These are phyloP conservation scores for Chloromyia formosa DNA, from an alignment of 2,888 invertebrate genomes.

Conservation along the genomic window DNA sequence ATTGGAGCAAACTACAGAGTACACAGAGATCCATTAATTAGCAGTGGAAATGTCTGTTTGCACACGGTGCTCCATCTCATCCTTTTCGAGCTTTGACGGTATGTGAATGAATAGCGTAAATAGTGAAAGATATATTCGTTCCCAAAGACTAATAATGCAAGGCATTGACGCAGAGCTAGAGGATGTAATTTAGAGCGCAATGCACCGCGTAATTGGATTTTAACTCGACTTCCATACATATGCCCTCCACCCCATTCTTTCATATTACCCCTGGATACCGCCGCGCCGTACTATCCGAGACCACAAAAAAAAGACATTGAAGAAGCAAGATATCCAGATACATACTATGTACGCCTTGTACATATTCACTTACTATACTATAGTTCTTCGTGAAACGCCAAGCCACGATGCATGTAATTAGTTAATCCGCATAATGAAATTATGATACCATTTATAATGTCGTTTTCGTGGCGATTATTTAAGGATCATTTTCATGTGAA, in stretches of 20 bases:
- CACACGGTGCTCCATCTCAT: background rate
- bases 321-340: background rate
- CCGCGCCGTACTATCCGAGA: background rate
- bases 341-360: background rate
- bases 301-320: background rate
- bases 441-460: slow-evolving; percentile 32
- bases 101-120: slow-evolving; percentile 10
- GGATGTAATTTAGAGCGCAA: slow-evolving; percentile 41
- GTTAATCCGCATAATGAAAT: slow-evolving; percentile 40
- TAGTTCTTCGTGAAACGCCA: background rate
- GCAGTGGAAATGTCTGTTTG: no score
- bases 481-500: background rate
- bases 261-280: no score
- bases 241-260: no score
- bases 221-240: slow-evolving; percentile 22
- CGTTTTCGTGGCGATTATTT: slow-evolving; percentile 29
- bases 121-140: background rate
- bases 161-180: background rate
- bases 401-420: slow-evolving; percentile 32
- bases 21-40: no score
- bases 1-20: no score
- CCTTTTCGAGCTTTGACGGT: slow-evolving; percentile 23
- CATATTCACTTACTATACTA: background rate
- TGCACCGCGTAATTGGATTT: slow-evolving; percentile 41
- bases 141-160: slow-evolving; percentile 15